phyloP scores from a whole-genome alignment of 2,888 invertebrate genomes.

The Drosophila suboccidentalis region DNA sequence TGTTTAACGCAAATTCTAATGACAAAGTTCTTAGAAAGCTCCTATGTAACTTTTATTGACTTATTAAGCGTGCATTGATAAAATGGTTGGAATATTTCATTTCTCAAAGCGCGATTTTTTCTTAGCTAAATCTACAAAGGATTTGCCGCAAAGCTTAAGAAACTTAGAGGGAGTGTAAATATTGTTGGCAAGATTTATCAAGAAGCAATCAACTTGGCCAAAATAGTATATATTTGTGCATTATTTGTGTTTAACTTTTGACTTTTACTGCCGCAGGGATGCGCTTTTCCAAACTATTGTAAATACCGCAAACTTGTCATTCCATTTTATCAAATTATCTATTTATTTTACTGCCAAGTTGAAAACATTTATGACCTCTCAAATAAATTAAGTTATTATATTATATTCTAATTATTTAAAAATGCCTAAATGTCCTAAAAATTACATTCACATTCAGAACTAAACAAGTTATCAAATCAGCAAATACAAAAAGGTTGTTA shows the following conservation, averaged over 20 bases:
- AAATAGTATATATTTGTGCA: not conserved
- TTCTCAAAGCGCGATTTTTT: conserved; percentile 7
- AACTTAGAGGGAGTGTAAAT: conserved; percentile 12
- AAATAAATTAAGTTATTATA: no score
- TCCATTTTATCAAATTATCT: not conserved
- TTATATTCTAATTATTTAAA: no score
- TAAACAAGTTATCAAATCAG: not conserved
- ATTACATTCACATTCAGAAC: no score
- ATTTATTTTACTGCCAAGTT: no score
- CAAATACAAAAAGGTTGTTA: not conserved
- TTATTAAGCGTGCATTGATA: conserved; percentile 3
- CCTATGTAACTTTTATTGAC: not conserved
- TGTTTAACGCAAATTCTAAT: not conserved
- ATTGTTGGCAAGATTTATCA: conserved; percentile 23
- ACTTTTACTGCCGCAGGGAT: conserved; percentile 17
- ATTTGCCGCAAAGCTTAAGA: conserved; percentile 2
- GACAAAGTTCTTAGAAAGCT: not conserved
- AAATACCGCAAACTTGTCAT: not conserved
- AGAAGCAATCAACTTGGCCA: conserved; percentile 12
- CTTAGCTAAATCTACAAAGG: not conserved
- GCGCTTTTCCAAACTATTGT: conserved; percentile 4
- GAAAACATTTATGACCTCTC: no score
- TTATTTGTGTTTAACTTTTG: conserved; percentile 26
- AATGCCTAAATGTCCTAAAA: no score
- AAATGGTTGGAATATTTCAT: conserved; percentile 2